These are phyloP conservation scores for Ameiurus melas DNA, from an alignment of 2,113 vertebrate species.

Conservation along the genomic window DNA sequence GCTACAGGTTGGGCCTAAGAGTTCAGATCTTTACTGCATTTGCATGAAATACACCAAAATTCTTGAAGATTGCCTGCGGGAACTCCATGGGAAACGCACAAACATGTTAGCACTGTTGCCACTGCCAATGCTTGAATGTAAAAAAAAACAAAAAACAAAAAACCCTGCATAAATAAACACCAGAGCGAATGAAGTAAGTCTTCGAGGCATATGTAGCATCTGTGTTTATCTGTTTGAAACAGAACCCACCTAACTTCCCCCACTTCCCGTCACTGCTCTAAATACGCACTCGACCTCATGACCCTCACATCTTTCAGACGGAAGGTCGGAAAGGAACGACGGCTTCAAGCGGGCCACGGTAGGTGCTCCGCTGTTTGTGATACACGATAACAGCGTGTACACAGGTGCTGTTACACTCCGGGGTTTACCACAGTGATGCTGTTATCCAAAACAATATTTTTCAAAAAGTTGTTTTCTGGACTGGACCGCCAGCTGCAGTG, in stretches of 20 bases:
- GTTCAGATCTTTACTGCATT: background rate
- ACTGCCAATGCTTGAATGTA: background rate
- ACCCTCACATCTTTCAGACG: background rate
- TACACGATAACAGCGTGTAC: slow-evolving; percentile 32
- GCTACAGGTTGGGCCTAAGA: background rate
- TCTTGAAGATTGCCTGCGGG: background rate
- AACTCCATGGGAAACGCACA: background rate
- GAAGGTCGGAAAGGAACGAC: background rate
- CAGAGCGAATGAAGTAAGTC: background rate
- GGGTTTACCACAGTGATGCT: background rate
- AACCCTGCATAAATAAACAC: slow-evolving; percentile 18
- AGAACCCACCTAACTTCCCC: slow-evolving; percentile 25
- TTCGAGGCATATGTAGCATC: slow-evolving; percentile 21
- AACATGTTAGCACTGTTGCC: background rate
- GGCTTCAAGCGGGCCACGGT: background rate
- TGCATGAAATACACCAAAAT: background rate
- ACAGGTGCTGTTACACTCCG: slow-evolving; percentile 36
- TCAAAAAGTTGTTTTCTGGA: slow-evolving; percentile 31
- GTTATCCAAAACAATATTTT: slow-evolving; percentile 17
- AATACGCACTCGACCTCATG: slow-evolving; percentile 8
- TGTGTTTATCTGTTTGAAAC: slow-evolving; percentile 40
- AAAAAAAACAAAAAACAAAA: background rate
- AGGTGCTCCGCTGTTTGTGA: slow-evolving; percentile 6
- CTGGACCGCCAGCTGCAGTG: background rate
- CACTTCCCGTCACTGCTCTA: slow-evolving; percentile 7